These are phyloP conservation scores for Myrmecobius fasciatus DNA, from an alignment of 2,113 vertebrate genomes.

Conservation along the genomic window DNA sequence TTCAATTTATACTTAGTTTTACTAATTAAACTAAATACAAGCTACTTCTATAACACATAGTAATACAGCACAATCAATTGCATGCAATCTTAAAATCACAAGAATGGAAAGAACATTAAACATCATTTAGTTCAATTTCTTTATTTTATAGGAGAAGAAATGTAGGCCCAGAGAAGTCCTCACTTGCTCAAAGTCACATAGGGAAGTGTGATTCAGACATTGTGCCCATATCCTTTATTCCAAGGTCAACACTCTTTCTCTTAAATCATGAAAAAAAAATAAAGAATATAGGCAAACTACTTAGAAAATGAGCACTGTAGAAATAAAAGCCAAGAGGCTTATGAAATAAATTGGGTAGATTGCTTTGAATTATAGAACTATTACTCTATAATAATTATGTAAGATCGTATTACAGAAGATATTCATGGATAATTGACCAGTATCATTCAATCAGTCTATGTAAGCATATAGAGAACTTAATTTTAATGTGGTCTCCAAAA, in stretches of 20 bases:
- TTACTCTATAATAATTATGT: neutral
- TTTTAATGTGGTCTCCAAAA: neutral
- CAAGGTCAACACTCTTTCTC: neutral
- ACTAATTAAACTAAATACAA: slow-evolving; percentile 53
- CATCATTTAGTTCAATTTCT: neutral
- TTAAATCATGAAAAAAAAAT: neutral
- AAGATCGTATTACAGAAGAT: neutral
- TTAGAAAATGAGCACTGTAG: neutral
- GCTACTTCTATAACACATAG: slow-evolving; percentile 53
- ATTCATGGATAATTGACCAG: neutral
- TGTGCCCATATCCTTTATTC: neutral
- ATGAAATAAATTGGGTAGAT: neutral
- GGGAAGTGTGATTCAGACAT: neutral
- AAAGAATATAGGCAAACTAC: neutral
- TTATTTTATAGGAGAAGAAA: neutral
- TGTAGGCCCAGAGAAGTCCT: neutral
- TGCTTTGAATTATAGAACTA: neutral
- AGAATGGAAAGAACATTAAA: neutral
- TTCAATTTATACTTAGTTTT: slow-evolving; percentile 60
- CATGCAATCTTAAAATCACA: neutral
- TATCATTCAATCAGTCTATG: neutral
- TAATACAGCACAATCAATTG: slow-evolving; percentile 58
- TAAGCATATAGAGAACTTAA: neutral
- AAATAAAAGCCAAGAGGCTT: neutral
- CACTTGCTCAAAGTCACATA: neutral